A percentile compares a stretch with the other conserved stretches of the same genome.
These are phyloP conservation scores for Cranoglanis bouderius DNA, from an alignment of 2,113 vertebrate genomes.

Conservation along the genomic window DNA sequence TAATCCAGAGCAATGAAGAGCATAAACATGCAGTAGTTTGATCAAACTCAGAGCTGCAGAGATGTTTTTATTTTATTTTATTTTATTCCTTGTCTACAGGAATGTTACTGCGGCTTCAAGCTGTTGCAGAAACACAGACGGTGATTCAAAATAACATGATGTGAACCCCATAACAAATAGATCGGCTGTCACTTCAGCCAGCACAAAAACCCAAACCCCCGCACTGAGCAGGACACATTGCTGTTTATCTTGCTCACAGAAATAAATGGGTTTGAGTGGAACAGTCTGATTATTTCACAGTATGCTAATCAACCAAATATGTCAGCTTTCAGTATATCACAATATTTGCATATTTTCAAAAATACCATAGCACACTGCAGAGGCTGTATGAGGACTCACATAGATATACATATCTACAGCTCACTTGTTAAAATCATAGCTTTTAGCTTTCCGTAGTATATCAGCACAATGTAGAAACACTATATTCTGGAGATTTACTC, in stretches of 20 bases:
- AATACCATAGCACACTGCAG: not conserved
- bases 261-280: not conserved
- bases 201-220: slow-evolving; percentile 16
- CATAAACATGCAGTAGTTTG: not conserved
- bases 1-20: not conserved
- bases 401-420: not conserved
- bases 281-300: not conserved
- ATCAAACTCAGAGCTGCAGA: slow-evolving; percentile 7
- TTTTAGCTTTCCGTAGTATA: not conserved
- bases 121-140: slow-evolving; percentile 35
- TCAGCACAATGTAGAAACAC: not conserved
- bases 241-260: not conserved
- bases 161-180: slow-evolving; percentile 23
- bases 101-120: slow-evolving; percentile 37
- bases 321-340: not conserved
- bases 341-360: not conserved
- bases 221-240: slow-evolving; percentile 36
- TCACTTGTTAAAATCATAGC: not conserved
- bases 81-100: no score
- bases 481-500: not conserved
- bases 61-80: no score
- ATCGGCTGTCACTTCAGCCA: slow-evolving; percentile 37
- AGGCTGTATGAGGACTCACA: not conserved
- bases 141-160: slow-evolving; percentile 32
- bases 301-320: not conserved